A percentile compares a stretch with the other conserved stretches of the same genome.
phyloP scores from a whole-genome alignment of 2,888 invertebrate genomes.

The Oxytorus armatus region DNA sequence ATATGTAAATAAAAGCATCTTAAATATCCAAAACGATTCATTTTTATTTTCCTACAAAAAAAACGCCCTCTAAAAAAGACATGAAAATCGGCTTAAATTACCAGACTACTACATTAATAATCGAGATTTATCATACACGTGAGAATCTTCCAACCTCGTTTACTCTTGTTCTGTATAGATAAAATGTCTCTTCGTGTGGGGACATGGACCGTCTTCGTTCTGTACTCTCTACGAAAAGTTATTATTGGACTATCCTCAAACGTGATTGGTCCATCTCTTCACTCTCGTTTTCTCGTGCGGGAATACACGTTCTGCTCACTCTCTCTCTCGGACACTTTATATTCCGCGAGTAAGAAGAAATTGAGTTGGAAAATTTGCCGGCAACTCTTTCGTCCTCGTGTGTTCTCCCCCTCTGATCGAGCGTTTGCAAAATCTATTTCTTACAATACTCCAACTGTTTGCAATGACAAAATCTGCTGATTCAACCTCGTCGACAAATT shows the following conservation, averaged over 20 bases:
- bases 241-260: slow-evolving; percentile 59
- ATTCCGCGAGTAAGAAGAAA: slow-evolving; percentile 1
- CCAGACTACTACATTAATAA: no score
- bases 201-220: slow-evolving; percentile 1
- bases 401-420: not conserved
- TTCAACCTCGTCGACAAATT: not conserved
- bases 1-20: no score
- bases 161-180: not conserved
- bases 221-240: slow-evolving; percentile 35
- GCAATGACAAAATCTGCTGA: not conserved
- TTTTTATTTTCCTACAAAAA: no score
- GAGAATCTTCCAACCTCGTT: not conserved
- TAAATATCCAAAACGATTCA: no score
- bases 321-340: not conserved
- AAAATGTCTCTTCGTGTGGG: slow-evolving; percentile 40
- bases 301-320: slow-evolving; percentile 9
- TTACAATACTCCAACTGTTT: not conserved
- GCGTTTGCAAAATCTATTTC: not conserved
- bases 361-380: not conserved
- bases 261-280: slow-evolving; percentile 31
- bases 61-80: no score
- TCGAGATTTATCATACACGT: no score
- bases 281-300: slow-evolving; percentile 42
- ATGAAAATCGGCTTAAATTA: no score
- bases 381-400: not conserved